Conservation (phyloP, 2,113 vertebrate genomes). For the Malaclemys terrapin region DNA sequence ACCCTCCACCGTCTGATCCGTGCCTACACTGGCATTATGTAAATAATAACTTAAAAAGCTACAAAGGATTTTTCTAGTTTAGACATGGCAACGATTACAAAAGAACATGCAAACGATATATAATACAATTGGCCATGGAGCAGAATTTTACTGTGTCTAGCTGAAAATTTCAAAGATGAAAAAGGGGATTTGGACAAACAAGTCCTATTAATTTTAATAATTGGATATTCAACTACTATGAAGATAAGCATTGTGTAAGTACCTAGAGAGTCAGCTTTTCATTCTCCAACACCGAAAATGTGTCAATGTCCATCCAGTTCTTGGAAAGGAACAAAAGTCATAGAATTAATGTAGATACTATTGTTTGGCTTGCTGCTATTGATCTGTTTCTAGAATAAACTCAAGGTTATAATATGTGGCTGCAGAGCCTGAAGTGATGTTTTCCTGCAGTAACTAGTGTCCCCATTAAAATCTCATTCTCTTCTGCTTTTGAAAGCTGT, state of each 20-base stretch:
- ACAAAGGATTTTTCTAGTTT: neutral
- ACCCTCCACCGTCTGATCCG: neutral
- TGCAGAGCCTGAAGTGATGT: conserved; percentile 12
- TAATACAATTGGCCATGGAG: conserved; percentile 45
- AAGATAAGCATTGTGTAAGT: neutral
- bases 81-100: neutral
- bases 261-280: neutral
- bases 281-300: conserved; percentile 9
- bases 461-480: conserved; percentile 30
- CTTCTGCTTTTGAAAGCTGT: conserved; percentile 24
- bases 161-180: conserved; percentile 51
- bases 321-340: conserved; percentile 21
- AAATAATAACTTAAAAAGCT: neutral
- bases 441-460: conserved; percentile 42
- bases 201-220: conserved; percentile 56
- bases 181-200: conserved; percentile 57
- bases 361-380: conserved; percentile 53
- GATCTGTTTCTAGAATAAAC: conserved; percentile 65
- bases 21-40: rapidly evolving
- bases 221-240: neutral
- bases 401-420: conserved; percentile 70
- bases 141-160: neutral
- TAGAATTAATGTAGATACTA: conserved; percentile 43
- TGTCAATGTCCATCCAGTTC: conserved; percentile 12
- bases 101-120: neutral